Evolutionary conservation across 2,888 invertebrate species (phyloP), one percentile per base, ranked within the genome.

Genomic region (Lamproptera curius): DNA sequence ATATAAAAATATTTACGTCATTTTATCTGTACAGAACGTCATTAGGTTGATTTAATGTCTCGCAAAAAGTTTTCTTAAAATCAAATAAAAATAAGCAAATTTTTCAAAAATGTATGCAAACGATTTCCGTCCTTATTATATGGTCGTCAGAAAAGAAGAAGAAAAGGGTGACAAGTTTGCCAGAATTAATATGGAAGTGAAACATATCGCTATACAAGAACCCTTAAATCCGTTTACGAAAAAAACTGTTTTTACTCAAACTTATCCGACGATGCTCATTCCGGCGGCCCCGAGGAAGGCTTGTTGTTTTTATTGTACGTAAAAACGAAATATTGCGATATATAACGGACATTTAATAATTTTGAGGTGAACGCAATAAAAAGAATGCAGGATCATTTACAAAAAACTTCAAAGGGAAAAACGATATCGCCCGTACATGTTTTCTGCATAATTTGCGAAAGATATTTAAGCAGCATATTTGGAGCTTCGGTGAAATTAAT

Each of bases 101-200:
- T 28, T n/a, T 36, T 17, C 33, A 42, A 62, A 57, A 56, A 82
- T 77, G 80, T 73, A 72, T 64, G 65, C 73, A 1, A 85, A 84
- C 55, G 76, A 80, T 5, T 75, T 77, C 50, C 75, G 86, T 5
- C 86, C 86, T 16, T 86, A 70, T 61, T 86, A 70, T 54, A 73
- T 86, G 52, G 52, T 69, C 0, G 64, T 86, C 36, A 73, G 58
- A 53, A 86, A 86, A 53, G 86, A 85, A 59, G 86, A 86, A 55
- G 85, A 86, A 46, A 85, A 86, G 51, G 86, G 85, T 1, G 86
- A 86, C 37, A 77, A 69, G 55, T 74, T 65, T 52, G 84, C 82
- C 1, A 72, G 68, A 50, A 76, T 86, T 28, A 78, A 77, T 50
- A 76, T 86, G 79, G 84, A 86, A 66, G 62, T 86, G 35, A 85